These are phyloP conservation scores for Lutra lutra DNA, from an alignment of 2,797 vertebrate species.

Conservation along the genomic window DNA sequence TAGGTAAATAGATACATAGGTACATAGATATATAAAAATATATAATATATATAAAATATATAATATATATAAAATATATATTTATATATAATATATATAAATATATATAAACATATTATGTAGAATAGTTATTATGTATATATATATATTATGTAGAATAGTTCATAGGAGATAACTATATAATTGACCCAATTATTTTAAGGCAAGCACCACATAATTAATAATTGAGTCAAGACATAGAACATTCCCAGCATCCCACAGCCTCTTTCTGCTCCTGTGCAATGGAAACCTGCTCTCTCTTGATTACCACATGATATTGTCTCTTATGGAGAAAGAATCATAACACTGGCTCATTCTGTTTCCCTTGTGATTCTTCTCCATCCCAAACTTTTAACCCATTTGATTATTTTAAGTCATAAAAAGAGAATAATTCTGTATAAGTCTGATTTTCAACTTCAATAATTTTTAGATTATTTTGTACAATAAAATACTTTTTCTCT, in stretches of 20 bases:
- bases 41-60: no score
- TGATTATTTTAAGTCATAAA: conserved; percentile 27
- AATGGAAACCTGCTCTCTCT: background rate
- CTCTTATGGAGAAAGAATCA: background rate
- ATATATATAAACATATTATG: no score
- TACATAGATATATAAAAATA: background rate
- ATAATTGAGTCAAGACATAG: background rate
- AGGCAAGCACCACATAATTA: background rate
- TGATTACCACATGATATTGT: background rate
- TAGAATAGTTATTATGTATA: no score
- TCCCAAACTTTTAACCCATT: background rate
- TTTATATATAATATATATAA: no score
- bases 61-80: no score
- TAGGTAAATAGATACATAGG: background rate
- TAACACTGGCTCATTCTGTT: background rate
- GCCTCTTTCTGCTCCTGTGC: background rate
- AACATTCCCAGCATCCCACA: background rate
- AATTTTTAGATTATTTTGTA: conserved; percentile 42
- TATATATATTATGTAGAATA: background rate
- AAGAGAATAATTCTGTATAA: background rate
- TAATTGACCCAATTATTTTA: background rate
- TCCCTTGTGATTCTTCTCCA: background rate
- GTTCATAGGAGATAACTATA: background rate
- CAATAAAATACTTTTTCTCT: conserved; percentile 38
- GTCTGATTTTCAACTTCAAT: background rate